A percentile compares a stretch with the other conserved stretches of the same genome.
phyloP scores from a whole-genome alignment of 2,113 vertebrate species.

The Microtus pennsylvanicus region DNA sequence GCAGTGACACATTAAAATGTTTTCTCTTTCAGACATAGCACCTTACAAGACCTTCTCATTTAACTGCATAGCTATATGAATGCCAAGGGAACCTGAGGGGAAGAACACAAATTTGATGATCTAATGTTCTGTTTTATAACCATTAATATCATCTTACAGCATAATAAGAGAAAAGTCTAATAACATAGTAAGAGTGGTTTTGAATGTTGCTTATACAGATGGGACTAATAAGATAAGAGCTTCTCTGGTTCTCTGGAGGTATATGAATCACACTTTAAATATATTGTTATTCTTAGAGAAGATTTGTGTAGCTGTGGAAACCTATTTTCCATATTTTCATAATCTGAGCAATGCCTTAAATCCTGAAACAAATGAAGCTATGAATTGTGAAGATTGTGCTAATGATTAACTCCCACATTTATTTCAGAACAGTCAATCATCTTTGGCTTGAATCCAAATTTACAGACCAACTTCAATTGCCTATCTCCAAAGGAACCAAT shows the following conservation, averaged over 20 bases:
- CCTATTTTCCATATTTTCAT: slow-evolving; percentile 6
- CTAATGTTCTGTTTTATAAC: slow-evolving; percentile 20
- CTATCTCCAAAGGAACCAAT: neutral
- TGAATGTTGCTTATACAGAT: slow-evolving; percentile 21
- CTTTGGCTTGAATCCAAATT: neutral
- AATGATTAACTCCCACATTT: neutral
- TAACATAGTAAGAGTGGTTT: neutral
- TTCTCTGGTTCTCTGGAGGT: neutral
- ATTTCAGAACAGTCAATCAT: neutral
- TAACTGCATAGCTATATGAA: neutral
- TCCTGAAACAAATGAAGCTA: neutral
- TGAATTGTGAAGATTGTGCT: slow-evolving; percentile 9
- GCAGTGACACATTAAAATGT: neutral
- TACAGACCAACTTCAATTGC: neutral
- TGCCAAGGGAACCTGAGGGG: neutral
- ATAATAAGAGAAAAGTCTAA: neutral
- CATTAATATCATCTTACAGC: slow-evolving; percentile 14
- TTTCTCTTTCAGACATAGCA: slow-evolving; percentile 13
- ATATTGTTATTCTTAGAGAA: neutral
- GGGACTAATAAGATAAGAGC: neutral
- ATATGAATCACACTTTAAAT: neutral
- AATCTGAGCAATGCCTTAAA: neutral
- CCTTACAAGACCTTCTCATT: neutral
- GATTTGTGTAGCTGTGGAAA: neutral
- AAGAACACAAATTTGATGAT: slow-evolving; percentile 26